Evolutionary conservation across 1,140 invertebrate species (phyloP), one percentile per base, ranked within the genome.

Genomic region (Phymorhynchus buccinoides): DNA sequence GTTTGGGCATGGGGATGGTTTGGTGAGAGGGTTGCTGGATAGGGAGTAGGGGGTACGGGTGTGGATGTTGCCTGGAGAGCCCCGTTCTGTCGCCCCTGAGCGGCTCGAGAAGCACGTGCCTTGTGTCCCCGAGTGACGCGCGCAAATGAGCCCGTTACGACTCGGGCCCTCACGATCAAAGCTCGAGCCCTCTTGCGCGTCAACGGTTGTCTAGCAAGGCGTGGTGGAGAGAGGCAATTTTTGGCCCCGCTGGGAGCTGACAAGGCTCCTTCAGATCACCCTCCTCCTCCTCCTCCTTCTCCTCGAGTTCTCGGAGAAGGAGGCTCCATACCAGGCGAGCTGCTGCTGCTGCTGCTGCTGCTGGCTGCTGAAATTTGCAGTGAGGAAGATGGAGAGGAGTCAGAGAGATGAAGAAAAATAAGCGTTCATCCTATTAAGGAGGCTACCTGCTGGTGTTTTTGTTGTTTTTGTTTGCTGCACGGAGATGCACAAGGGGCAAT

Each of bases 351-450:
- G 56, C 22, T 62, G 56, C 14, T 62, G 56, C 56, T 62, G 56
- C 56, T 22, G 56, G n/a, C 56, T 62, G 48, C 48, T 62, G 12
- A 4, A 14, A 4, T 16, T 4, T 16, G 56, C 56, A 62, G 56
- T 62, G 56, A 27, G 56, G 56, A 27, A 62, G 56, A 18, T 48
- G 7, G 56, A 62, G 12, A 27, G 56, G 56, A 27, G 1, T 14
- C 18, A 22, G 56, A 62, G 56, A 9, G 44, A 48, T 27, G 35
- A 68, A 79, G 66, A 62, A 83, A 83, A 83, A 86, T 66, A 75
- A n/a, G 35, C 81, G 85, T 27, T 79, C 73, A 86, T 83, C 80
- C 80, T 86, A 86, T 86, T 86, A 86, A 77, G 66, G n/a, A n/a
- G n/a, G n/a, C n/a, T n/a, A n/a, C n/a, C n/a, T n/a, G n/a, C n/a